phyloP scores from a whole-genome alignment of 2,113 vertebrate species.

The Callipepla californica region DNA sequence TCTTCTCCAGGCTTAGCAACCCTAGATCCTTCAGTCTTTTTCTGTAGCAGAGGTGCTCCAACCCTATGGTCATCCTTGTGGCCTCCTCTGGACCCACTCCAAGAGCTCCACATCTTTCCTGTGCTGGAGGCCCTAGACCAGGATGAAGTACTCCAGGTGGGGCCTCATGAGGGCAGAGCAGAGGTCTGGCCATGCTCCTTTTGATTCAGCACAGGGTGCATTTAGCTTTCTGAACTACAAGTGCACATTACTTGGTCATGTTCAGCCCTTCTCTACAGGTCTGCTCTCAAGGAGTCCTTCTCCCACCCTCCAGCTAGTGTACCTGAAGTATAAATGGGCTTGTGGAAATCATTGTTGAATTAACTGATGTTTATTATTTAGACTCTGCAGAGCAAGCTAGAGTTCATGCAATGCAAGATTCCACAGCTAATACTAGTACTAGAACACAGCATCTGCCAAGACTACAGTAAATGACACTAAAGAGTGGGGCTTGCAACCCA shows the following conservation, averaged over 20 bases:
- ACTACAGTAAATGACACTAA: not conserved
- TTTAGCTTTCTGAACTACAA: not conserved
- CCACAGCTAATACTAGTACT: not conserved
- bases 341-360: not conserved
- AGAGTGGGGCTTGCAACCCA: not conserved
- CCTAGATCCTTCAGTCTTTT: not conserved
- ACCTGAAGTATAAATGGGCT: not conserved
- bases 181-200: not conserved
- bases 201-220: not conserved
- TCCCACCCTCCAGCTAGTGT: not conserved
- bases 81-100: not conserved
- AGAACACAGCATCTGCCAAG: accelerated
- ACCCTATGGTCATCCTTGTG: not conserved
- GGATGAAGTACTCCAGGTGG: not conserved
- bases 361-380: not conserved
- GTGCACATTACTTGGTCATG: no score
- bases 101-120: no score
- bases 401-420: not conserved
- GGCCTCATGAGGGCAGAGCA: not conserved
- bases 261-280: no score
- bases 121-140: not conserved
- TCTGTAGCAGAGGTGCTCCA: not conserved
- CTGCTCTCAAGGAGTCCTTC: no score
- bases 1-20: no score
- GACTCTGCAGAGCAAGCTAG: not conserved